phyloP scores from a whole-genome alignment of 2,113 vertebrate species.

The Ciconia boyciana region DNA sequence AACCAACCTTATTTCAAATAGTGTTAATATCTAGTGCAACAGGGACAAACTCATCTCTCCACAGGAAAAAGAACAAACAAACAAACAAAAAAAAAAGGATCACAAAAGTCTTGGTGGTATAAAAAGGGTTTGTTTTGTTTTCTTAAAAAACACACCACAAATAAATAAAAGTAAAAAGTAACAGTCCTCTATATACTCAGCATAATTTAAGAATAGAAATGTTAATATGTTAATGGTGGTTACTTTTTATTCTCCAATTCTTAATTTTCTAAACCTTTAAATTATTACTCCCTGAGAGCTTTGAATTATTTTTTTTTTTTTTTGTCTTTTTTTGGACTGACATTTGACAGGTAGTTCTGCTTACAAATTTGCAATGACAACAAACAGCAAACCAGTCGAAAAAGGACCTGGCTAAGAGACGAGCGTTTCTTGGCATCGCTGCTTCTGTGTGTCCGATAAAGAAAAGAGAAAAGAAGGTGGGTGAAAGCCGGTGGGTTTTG shows the following conservation, averaged over 20 bases:
- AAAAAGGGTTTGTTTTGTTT: conserved; percentile 59
- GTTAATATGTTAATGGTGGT: conserved; percentile 73
- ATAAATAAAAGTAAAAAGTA: conserved; percentile 78
- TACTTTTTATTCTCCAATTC: conserved; percentile 74
- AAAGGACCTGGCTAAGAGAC: conserved; percentile 45
- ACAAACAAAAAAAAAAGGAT: not conserved
- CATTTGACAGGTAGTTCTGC: conserved; percentile 77
- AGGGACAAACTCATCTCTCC: conserved; percentile 77
- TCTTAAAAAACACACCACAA: conserved; percentile 66
- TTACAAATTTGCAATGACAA: conserved; percentile 72
- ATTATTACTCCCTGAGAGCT: conserved; percentile 83
- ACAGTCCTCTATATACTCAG: conserved; percentile 78
- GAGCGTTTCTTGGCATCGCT: conserved; percentile 52
- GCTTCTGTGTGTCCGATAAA: conserved; percentile 22
- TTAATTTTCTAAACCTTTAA: conserved; percentile 71
- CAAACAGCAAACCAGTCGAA: conserved; percentile 62
- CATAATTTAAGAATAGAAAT: conserved; percentile 80
- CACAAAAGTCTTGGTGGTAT: conserved; percentile 65
- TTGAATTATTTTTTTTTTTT: conserved; percentile 40
- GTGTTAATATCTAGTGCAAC: conserved; percentile 76
- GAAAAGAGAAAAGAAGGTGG: conserved; percentile 25
- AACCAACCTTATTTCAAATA: conserved; percentile 61
- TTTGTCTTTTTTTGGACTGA: conserved; percentile 65
- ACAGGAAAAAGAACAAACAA: conserved; percentile 73
- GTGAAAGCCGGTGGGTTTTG: not conserved